Conservation (phyloP, 2,113 vertebrate genomes). For the Atractosteus spatula region DNA sequence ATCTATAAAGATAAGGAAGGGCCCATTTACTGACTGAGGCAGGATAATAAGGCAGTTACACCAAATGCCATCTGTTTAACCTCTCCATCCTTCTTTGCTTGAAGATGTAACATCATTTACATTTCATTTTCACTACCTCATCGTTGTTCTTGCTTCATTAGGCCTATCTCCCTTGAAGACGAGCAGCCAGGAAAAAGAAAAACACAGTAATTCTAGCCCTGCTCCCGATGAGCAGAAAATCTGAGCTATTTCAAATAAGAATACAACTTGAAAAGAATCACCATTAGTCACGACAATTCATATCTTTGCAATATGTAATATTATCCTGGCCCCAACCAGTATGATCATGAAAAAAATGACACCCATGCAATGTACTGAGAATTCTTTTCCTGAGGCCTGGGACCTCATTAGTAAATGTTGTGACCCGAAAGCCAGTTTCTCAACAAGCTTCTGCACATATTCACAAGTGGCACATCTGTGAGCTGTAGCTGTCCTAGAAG, state of each 20-base stretch:
- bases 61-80: constrained; percentile 58
- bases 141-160: constrained; percentile 37
- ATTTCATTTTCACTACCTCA: not conserved
- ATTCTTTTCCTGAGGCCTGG: too few relatives aligned
- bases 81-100: constrained; percentile 37
- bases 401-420: too few relatives aligned
- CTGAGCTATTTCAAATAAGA: constrained; percentile 55
- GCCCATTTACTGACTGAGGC: constrained; percentile 48
- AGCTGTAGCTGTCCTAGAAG: too few relatives aligned
- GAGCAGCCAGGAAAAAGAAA: not conserved
- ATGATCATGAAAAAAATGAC: too few relatives aligned
- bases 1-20: constrained; percentile 31
- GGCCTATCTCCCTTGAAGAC: constrained; percentile 1
- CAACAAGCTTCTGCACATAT: too few relatives aligned
- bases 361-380: too few relatives aligned
- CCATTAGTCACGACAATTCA: constrained; percentile 46
- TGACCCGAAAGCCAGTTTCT: too few relatives aligned
- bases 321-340: too few relatives aligned
- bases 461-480: too few relatives aligned
- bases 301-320: not conserved
- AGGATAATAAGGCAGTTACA: constrained; percentile 36
- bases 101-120: constrained; percentile 25
- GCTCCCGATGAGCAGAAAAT: constrained; percentile 68
- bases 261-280: constrained; percentile 51
- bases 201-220: constrained; percentile 51